phyloP scores from a whole-genome alignment of 2,113 vertebrate genomes.

The Aldabrachelys gigantea region DNA sequence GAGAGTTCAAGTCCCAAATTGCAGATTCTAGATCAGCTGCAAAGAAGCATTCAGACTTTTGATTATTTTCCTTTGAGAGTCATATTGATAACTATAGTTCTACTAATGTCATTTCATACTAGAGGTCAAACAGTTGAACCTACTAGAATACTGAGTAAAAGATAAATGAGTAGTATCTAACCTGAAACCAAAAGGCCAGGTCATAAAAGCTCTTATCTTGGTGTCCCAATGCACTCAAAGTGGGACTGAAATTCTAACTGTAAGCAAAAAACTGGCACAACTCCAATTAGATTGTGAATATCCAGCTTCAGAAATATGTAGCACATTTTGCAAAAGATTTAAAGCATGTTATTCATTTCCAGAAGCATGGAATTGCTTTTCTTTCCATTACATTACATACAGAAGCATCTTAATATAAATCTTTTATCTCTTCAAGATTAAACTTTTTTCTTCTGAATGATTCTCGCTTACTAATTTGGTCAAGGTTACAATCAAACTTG shows the following conservation, averaged over 20 bases:
- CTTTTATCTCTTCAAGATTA: constrained; percentile 13
- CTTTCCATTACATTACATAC: constrained; percentile 24
- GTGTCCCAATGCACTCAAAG: neutral
- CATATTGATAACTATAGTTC: neutral
- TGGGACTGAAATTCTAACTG: neutral
- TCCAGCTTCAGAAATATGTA: neutral
- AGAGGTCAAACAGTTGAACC: neutral
- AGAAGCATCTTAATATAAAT: constrained; percentile 22
- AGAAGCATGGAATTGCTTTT: constrained; percentile 20
- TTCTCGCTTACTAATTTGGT: constrained; percentile 54
- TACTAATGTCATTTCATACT: neutral
- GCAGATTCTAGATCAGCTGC: neutral
- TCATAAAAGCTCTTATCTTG: neutral
- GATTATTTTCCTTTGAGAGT: neutral
- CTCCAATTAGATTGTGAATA: neutral
- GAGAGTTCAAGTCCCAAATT: neutral
- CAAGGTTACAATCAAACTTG: constrained; percentile 16
- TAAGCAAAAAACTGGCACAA: neutral
- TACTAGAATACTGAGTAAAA: neutral
- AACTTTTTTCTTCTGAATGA: constrained; percentile 28
- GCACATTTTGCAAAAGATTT: neutral
- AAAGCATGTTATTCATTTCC: neutral
- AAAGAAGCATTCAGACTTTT: neutral
- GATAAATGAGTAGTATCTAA: neutral
- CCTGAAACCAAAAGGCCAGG: neutral